Percentiles rank a stretch among this genome's conserved stretches.
These are phyloP conservation scores for Apotomis capreana DNA, from an alignment of 2,888 invertebrate genomes.

Conservation along the genomic window DNA sequence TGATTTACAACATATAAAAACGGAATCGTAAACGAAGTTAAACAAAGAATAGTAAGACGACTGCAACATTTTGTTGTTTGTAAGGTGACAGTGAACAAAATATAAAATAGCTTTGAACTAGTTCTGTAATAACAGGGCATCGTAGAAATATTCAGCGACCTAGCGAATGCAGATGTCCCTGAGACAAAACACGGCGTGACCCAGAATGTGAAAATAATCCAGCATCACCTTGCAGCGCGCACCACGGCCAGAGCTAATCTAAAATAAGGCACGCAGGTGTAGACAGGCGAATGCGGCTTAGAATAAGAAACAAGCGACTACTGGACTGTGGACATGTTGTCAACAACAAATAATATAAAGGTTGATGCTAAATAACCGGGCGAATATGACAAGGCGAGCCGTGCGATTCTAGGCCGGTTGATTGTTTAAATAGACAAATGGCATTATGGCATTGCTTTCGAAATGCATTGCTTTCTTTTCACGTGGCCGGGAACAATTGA, in stretches of 20 bases:
- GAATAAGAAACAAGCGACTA: conserved; percentile 51
- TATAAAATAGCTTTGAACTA: conserved; percentile 18
- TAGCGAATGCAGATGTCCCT: conserved; percentile 69
- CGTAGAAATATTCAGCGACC: conserved; percentile 55
- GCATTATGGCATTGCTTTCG: conserved; percentile 46
- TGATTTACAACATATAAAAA: conserved; percentile 27
- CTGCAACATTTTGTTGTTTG: conserved; percentile 25
- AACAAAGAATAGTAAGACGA: conserved; percentile 8
- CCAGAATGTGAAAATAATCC: conserved; percentile 80
- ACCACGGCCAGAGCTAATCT: conserved; percentile 71
- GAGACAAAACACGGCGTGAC: conserved; percentile 75
- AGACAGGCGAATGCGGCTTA: conserved; percentile 61
- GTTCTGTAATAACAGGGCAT: conserved; percentile 48
- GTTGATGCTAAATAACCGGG: conserved; percentile 52
- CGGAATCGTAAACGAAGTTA: conserved; percentile 1
- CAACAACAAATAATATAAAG: conserved; percentile 57
- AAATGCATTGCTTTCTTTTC: conserved; percentile 52
- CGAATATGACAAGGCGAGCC: conserved; percentile 50
- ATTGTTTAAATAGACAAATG: conserved; percentile 41
- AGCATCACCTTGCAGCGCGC: conserved; percentile 74
- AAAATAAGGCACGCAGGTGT: conserved; percentile 79
- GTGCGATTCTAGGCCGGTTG: conserved; percentile 46
- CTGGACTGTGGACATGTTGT: conserved; percentile 49
- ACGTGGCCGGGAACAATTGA: conserved; percentile 36
- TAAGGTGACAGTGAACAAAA: conserved; percentile 7